phyloP scores from a whole-genome alignment of 2,113 vertebrate genomes.

The Lasiurus borealis region DNA sequence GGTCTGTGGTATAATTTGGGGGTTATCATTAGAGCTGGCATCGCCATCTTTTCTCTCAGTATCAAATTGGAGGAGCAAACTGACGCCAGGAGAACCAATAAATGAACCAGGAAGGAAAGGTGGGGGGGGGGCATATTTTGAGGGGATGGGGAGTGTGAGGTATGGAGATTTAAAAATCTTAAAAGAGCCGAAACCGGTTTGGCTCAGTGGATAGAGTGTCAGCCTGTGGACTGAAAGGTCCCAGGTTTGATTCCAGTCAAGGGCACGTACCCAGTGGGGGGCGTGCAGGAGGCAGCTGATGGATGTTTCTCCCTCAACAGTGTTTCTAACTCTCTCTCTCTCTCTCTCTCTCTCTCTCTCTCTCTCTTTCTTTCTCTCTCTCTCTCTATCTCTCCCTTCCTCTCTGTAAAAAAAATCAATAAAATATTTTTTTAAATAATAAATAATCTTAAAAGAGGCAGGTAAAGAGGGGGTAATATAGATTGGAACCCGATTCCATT shows the following conservation, averaged over 20 bases:
- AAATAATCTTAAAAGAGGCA: background rate
- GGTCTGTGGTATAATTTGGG: background rate
- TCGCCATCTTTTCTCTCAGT: background rate
- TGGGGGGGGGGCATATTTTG: background rate
- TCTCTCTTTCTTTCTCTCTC: no score
- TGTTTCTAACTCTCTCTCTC: no score
- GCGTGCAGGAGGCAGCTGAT: no score
- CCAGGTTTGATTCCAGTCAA: no score
- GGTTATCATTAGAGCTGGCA: background rate
- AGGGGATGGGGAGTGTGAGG: fast-evolving
- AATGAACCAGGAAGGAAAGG: background rate
- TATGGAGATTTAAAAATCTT: background rate
- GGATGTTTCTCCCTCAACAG: no score
- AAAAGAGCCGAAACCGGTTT: background rate
- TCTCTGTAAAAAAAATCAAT: no score
- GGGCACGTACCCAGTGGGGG: no score
- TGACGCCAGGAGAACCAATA: background rate
- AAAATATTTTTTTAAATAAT: no score
- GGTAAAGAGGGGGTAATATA: background rate
- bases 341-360: no score
- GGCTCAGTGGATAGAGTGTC: no score
- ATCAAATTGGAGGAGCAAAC: background rate
- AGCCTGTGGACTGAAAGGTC: no score
- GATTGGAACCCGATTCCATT: background rate
- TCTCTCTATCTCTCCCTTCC: no score